A percentile compares a stretch with the other conserved stretches of the same genome.
Evolutionary conservation across 35 echinoderm and acorn worm species (phyloP).

Genomic region (Heliocidaris erythrogramma): DNA sequence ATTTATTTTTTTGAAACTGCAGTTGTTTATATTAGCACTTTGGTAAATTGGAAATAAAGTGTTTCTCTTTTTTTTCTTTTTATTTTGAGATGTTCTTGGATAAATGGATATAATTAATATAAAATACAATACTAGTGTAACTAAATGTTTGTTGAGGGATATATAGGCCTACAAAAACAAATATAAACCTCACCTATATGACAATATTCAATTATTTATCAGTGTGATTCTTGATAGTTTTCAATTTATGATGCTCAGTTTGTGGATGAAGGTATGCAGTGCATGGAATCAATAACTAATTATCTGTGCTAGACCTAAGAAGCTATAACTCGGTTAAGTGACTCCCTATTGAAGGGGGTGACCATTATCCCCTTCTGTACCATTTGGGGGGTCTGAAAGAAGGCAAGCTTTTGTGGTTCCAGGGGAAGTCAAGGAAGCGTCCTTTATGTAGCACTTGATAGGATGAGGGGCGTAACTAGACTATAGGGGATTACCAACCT

Average conservation of each 20-base stretch:
- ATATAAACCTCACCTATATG: background rate
- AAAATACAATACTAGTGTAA: no score
- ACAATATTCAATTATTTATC: background rate
- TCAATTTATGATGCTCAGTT: background rate
- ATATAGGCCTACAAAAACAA: no score
- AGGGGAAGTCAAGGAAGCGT: constrained; percentile 8
- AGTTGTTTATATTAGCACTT: no score
- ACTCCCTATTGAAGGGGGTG: constrained; percentile 21
- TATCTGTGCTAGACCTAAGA: constrained; percentile 26
- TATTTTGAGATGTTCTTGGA: no score
- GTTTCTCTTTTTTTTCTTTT: no score
- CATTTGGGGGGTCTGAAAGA: constrained; percentile 43
- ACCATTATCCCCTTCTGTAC: constrained; percentile 21
- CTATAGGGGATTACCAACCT: background rate
- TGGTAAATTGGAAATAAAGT: no score
- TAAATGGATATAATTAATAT: no score
- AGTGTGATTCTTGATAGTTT: background rate
- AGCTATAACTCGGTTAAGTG: constrained; percentile 43
- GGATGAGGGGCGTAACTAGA: background rate
- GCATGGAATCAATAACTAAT: constrained; percentile 42
- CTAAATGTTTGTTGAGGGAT: no score
- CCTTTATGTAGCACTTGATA: background rate
- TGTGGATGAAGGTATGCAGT: background rate
- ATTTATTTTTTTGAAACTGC: no score
- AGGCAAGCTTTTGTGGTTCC: constrained; percentile 5